Conservation (phyloP, 2,888 invertebrate genomes). For the Luffia ferchaultella region DNA sequence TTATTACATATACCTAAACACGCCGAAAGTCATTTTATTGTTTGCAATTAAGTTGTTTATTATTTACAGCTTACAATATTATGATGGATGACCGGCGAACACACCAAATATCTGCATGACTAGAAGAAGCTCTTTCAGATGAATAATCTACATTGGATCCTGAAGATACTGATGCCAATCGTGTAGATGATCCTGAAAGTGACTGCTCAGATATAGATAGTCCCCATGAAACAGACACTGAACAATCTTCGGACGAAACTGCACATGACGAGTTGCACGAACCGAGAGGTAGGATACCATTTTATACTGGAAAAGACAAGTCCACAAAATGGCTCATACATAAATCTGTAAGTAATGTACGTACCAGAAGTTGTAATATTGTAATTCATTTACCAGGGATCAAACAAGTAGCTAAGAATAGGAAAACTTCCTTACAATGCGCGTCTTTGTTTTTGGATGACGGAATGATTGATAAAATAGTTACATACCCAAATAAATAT, state of each 20-base stretch:
- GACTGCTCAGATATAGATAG: constrained; percentile 5
- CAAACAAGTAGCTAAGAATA: too few relatives aligned
- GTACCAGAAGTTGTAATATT: too few relatives aligned
- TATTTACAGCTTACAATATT: constrained; percentile 1
- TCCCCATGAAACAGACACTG: constrained; percentile 5
- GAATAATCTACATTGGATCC: constrained; percentile 3
- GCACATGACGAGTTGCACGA: constrained; percentile 1
- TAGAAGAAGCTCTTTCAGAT: constrained; percentile 5
- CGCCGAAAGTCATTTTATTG: neutral
- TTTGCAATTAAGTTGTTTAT: neutral
- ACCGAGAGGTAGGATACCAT: constrained; percentile 4
- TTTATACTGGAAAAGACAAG: constrained; percentile 2
- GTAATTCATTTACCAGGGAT: too few relatives aligned
- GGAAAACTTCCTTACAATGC: too few relatives aligned
- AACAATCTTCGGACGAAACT: constrained; percentile 6
- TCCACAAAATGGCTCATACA: constrained; percentile 1
- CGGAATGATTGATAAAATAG: too few relatives aligned
- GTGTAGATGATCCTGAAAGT: constrained; percentile 5
- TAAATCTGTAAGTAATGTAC: neutral
- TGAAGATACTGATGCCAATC: constrained; percentile 4
- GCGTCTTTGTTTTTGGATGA: too few relatives aligned
- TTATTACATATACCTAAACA: neutral
- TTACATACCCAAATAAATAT: too few relatives aligned
- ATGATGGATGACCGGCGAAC: constrained; percentile 3
- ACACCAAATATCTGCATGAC: constrained; percentile 4